These are phyloP conservation scores for Marasmarcha lunaedactyla DNA, from an alignment of 2,888 invertebrate species.

Conservation along the genomic window DNA sequence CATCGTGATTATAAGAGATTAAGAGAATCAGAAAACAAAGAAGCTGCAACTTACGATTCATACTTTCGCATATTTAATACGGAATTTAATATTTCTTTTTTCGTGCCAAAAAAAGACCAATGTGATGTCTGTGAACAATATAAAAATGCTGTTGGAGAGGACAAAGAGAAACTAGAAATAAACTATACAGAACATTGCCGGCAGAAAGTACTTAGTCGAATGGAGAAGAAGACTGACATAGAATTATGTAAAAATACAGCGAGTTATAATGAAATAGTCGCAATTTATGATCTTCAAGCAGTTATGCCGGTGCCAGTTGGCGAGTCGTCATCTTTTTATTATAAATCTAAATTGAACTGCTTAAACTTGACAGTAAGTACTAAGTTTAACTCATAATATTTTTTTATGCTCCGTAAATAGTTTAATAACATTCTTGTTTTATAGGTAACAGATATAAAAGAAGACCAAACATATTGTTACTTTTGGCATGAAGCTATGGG, in stretches of 20 bases:
- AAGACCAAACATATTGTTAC: no score
- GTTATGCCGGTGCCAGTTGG: background rate
- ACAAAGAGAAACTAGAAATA: background rate
- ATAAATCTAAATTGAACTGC: background rate
- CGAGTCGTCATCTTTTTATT: background rate
- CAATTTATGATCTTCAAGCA: background rate
- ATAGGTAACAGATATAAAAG: no score
- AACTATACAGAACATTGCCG: no score
- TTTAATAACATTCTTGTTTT: no score
- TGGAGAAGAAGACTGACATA: no score
- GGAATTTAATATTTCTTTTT: constrained; percentile 6
- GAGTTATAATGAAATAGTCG: background rate
- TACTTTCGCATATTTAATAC: background rate
- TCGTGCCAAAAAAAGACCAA: constrained; percentile 9
- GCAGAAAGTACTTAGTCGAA: no score
- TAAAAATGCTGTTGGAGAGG: constrained; percentile 11
- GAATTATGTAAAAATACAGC: no score
- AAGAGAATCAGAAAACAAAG: background rate
- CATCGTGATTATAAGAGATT: constrained; percentile 4
- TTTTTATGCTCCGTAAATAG: no score
- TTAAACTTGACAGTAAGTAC: background rate
- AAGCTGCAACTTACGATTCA: background rate
- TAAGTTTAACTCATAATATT: no score
- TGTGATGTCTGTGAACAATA: constrained; percentile 10
- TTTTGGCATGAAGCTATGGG: no score